Evolutionary conservation across 2,113 vertebrate species (phyloP), one percentile per base, ranked within the genome.

Genomic region (Halcyon malimbica): DNA sequence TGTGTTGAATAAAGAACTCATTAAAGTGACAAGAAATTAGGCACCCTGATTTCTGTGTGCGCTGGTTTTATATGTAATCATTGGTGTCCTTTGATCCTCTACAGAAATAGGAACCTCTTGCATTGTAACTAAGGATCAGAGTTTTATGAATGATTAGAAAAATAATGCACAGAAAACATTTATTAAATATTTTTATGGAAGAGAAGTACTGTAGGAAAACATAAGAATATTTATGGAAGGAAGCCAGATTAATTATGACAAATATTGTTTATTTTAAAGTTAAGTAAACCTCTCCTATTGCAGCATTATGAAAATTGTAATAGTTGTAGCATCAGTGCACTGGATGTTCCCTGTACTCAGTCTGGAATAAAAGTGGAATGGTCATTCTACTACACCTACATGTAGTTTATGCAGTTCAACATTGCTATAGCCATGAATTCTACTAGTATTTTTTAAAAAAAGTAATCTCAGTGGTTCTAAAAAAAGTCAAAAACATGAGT

Each of bases 141-240:
- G 96, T 95, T 97, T 97, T 96, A 97, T 97, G 94, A 97, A 93
- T 83, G 92, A 95, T 96, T 97, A 96, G 90, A 95, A 94, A 97
- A 94, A 97, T 98, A 97, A 98, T 98, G 97, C 97, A 98, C 97
- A 98, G 96, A 97, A 96, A 96, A 97, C 94, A 91, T 98, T 98
- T 98, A 98, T 96, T 97, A 97, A 96, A 97, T 98, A 98, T 98
- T 98, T 98, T 98, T 98, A 97, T 98, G 98, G 93, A 96, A 97
- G 83, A 97, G 95, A 95, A 96, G 92, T 96, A 96, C 89, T 97
- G 96, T 97, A 96, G 95, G 83, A 97, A 92, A 94, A 78, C 94
- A 95, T 97, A 97, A 96, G 90, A 97, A 93, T 98, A 98, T 98
- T 98, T 98, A 97, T 97, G 96, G 97, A 97, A 97, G 96, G 95